Conservation (phyloP, 1,140 invertebrate species). For the Aplysia californica region DNA sequence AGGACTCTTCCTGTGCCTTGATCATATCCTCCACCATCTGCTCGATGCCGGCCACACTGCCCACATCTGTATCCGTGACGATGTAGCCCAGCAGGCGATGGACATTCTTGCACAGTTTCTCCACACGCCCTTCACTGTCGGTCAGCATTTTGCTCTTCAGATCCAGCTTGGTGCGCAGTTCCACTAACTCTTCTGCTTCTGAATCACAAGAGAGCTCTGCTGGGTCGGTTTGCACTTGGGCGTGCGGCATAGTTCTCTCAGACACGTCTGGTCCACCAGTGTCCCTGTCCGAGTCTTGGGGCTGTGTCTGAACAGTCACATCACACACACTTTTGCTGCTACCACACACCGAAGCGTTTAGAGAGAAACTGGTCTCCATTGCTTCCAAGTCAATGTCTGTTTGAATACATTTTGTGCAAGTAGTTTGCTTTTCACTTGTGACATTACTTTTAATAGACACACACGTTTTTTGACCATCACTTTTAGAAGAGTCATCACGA, state of each 20-base stretch:
- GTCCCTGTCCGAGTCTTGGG: background rate
- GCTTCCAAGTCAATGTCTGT: too few species aligned
- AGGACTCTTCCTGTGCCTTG: background rate
- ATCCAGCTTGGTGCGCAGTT: background rate
- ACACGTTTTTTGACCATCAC: too few species aligned
- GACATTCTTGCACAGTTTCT: slow-evolving; percentile 16
- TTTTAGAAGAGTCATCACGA: too few species aligned
- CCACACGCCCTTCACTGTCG: background rate
- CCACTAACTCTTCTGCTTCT: background rate
- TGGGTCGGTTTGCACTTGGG: background rate
- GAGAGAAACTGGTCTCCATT: too few species aligned
- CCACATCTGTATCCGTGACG: slow-evolving; percentile 48
- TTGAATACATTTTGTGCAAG: too few species aligned
- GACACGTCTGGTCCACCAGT: background rate
- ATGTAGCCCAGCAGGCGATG: slow-evolving; percentile 48
- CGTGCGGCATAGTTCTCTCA: too few species aligned
- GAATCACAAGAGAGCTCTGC: background rate
- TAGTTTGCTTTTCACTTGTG: too few species aligned
- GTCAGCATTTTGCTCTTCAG: background rate
- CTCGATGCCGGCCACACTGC: slow-evolving; percentile 41
- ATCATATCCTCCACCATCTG: slow-evolving; percentile 53
- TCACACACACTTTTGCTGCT: too few species aligned
- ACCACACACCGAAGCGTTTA: too few species aligned
- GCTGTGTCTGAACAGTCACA: background rate
- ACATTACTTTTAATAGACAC: too few species aligned